Percentiles rank a stretch among this genome's conserved stretches.
phyloP scores from a whole-genome alignment of 1,140 invertebrate species.

The Lethrus apterus region DNA sequence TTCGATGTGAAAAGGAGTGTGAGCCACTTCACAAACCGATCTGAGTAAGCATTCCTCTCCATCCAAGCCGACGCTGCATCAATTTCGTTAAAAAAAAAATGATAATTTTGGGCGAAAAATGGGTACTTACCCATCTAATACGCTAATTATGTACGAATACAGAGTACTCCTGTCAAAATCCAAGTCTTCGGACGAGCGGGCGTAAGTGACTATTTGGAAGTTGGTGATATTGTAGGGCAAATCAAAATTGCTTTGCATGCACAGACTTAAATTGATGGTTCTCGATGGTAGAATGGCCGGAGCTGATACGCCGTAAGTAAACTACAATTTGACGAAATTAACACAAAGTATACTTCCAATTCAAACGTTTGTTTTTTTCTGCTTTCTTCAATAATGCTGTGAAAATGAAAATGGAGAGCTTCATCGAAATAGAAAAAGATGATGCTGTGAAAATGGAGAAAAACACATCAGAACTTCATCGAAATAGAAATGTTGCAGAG shows the following conservation, averaged over 20 bases:
- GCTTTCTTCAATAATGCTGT: too few relatives aligned
- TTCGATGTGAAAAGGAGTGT: conserved; percentile 24
- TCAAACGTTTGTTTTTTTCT: too few relatives aligned
- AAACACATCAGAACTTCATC: too few relatives aligned
- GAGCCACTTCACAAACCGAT: conserved; percentile 24
- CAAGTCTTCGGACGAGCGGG: conserved; percentile 20
- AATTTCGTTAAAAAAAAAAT: background rate
- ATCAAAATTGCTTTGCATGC: conserved; percentile 25
- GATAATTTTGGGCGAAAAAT: background rate
- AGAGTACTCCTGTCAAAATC: conserved; percentile 26
- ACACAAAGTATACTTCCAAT: too few relatives aligned
- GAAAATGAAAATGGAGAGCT: background rate
- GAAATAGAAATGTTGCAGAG: too few relatives aligned
- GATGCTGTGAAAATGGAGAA: too few relatives aligned
- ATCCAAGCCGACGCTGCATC: conserved; percentile 20
- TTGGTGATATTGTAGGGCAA: conserved; percentile 24
- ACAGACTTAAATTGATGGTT: conserved; percentile 24
- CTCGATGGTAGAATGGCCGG: conserved; percentile 25
- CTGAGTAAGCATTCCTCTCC: conserved; percentile 23
- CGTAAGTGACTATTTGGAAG: conserved; percentile 20
- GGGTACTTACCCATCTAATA: conserved; percentile 25
- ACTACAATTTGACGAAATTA: conserved; percentile 18
- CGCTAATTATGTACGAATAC: conserved; percentile 27
- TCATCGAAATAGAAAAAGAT: background rate
- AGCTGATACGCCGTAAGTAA: conserved; percentile 25